phyloP scores from a whole-genome alignment of 1,140 invertebrate species.

The Aphis gossypii region DNA sequence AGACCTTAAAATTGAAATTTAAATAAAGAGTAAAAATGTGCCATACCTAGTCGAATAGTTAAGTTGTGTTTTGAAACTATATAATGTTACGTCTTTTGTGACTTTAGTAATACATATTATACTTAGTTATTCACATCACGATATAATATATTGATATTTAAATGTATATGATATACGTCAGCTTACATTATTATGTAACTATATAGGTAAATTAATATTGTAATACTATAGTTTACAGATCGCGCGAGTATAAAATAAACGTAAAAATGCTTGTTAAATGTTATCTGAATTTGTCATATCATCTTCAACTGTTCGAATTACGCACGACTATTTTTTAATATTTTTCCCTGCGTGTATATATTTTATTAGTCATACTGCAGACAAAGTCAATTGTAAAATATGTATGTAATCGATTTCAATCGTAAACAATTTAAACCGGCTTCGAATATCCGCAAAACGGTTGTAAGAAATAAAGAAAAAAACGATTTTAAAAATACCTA shows the following conservation, averaged over 20 bases:
- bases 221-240: background rate
- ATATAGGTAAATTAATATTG: background rate
- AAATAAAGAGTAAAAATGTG: conserved; percentile 9
- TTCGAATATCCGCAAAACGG: background rate
- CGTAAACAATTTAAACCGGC: background rate
- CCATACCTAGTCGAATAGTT: background rate
- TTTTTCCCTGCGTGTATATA: background rate
- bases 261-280: background rate
- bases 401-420: background rate
- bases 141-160: background rate
- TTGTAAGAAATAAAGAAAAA: background rate
- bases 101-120: no score
- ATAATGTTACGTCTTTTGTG: background rate
- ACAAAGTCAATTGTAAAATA: background rate
- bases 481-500: background rate
- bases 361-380: background rate
- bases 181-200: background rate
- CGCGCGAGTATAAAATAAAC: background rate
- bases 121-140: background rate
- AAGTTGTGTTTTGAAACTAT: background rate
- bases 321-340: background rate
- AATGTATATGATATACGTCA: no score
- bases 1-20: background rate
- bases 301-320: background rate
- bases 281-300: background rate